Evolutionary conservation across 2,113 vertebrate genomes (phyloP).

Genomic region (Vulpes vulpes): DNA sequence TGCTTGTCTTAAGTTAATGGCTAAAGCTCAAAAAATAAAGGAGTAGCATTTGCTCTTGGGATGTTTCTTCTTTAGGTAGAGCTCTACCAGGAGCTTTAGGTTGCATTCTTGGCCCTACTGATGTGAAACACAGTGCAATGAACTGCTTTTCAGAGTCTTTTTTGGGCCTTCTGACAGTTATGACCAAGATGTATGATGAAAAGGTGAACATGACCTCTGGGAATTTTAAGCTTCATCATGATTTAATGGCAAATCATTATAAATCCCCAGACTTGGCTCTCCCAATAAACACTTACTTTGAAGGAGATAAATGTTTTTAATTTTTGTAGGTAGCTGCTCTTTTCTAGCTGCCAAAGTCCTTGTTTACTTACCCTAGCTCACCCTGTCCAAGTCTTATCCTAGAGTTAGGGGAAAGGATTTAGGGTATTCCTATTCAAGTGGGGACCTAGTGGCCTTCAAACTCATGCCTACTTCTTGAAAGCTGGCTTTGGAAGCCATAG

Average conservation of each 20-base stretch:
- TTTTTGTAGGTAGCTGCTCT: neutral
- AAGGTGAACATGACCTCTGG: neutral
- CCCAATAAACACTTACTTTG: neutral
- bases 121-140: neutral
- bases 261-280: neutral
- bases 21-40: neutral
- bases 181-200: neutral
- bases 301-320: neutral
- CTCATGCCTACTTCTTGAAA: neutral
- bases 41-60: neutral
- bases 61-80: neutral
- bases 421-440: neutral
- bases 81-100: neutral
- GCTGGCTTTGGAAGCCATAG: neutral
- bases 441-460: neutral
- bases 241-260: neutral
- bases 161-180: neutral
- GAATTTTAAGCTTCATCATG: constrained; percentile 13
- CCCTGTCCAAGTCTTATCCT: neutral
- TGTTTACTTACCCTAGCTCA: neutral
- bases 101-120: neutral
- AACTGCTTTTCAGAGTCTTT: neutral
- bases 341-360: neutral
- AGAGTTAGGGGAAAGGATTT: neutral
- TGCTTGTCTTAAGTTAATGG: neutral